Evolutionary conservation across 1,140 invertebrate species (phyloP), one percentile per base, ranked within the genome.

Genomic region (Halyomorpha halys): DNA sequence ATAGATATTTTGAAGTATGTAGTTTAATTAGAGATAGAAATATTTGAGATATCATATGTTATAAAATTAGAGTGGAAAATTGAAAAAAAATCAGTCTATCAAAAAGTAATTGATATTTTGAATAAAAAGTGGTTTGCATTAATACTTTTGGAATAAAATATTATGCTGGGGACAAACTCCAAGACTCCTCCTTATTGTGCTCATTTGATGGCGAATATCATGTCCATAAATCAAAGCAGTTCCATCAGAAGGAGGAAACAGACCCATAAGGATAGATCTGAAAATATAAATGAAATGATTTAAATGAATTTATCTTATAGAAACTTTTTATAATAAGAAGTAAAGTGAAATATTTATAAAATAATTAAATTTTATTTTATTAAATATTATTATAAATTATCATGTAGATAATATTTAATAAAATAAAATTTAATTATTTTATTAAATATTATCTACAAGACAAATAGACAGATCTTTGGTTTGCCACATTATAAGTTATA

Each of bases 81-180:
- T 39, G 11, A 11, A 8, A 39, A 39, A 2, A 39, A 6, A 39
- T 39, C 5, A 6, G 11, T n/a, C n/a, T n/a, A n/a, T n/a, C n/a
- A n/a, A 39, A 39, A 39, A 13, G 5, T 13, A 11, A 39, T 39
- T 39, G 11, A 11, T 39, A 39, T 39, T 2, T 39, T 39, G 13
- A 13, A 39, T 39, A 13, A 39, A 39, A 39, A 39, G 9, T 19
- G 14, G 9, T 19, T 47, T 13, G 34, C 23, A 39, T 23, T 61
- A 62, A 65, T 53, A 69, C 68, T 90, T 86, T 62, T 91, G 86
- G 73, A 97, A 97, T 0, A 98, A 79, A 66, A 97, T 87, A 75
- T 98, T 93, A 73, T 97, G 91, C 74, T 98, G 96, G 9, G 94
- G 95, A 76, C 96, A 98, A 34, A 90, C 74, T 6, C 89, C 88